A percentile compares a stretch with the other conserved stretches of the same genome.
These are phyloP conservation scores for Naja naja DNA, from an alignment of 2,113 vertebrate genomes.

Conservation along the genomic window DNA sequence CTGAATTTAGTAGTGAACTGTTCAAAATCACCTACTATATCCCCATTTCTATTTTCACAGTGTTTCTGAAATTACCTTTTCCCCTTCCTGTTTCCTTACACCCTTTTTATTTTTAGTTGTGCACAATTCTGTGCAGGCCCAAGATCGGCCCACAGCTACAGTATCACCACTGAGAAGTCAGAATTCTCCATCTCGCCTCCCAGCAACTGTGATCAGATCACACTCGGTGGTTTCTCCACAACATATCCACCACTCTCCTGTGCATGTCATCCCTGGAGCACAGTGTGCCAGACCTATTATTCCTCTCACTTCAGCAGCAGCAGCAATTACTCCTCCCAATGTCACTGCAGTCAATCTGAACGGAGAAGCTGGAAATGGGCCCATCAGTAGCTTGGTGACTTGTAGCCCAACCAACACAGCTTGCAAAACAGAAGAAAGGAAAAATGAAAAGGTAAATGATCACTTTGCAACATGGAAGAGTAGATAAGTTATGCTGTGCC, in stretches of 20 bases:
- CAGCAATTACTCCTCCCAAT: constrained; percentile 87
- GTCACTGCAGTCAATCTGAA: constrained; percentile 83
- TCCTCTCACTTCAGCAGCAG: constrained; percentile 79
- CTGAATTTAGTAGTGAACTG: not conserved
- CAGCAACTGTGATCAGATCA: constrained; percentile 75
- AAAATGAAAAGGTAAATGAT: constrained; percentile 85
- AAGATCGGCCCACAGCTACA: constrained; percentile 81
- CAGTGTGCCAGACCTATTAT: constrained; percentile 76
- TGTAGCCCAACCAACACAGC: constrained; percentile 68
- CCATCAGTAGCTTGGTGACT: constrained; percentile 63
- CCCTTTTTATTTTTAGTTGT: constrained; percentile 54
- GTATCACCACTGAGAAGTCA: constrained; percentile 85
- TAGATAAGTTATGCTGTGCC: not conserved
- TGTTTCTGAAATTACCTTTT: not conserved
- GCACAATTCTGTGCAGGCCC: constrained; percentile 77
- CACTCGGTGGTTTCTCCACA: constrained; percentile 81
- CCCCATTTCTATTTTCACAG: not conserved
- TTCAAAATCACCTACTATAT: not conserved
- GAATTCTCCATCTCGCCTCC: constrained; percentile 84
- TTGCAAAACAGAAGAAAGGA: constrained; percentile 80
- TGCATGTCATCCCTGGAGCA: constrained; percentile 60
- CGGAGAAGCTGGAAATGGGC: constrained; percentile 64
- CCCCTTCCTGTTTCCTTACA: not conserved
- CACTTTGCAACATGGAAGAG: accelerated
- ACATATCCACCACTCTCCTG: constrained; percentile 70